phyloP scores from a whole-genome alignment of 2,797 vertebrate genomes.

The Spea hammondii region DNA sequence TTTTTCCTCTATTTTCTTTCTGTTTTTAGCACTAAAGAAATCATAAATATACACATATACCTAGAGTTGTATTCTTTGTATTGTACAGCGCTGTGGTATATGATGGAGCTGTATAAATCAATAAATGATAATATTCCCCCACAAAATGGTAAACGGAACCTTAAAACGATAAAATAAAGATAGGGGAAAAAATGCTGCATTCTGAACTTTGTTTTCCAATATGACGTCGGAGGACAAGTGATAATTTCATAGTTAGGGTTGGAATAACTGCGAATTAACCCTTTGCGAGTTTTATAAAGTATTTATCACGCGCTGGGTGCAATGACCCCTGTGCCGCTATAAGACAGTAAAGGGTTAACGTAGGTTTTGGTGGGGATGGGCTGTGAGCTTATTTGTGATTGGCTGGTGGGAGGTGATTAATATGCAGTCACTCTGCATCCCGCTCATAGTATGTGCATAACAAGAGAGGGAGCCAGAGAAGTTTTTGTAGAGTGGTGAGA shows the following conservation, averaged over 20 bases:
- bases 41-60: too few relatives aligned
- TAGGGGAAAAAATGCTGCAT: too few relatives aligned
- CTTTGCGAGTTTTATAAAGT: not conserved
- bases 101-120: too few relatives aligned
- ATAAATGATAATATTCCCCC: too few relatives aligned
- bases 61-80: too few relatives aligned
- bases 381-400: constrained; percentile 4
- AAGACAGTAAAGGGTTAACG: not conserved
- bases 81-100: too few relatives aligned
- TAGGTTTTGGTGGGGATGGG: constrained; percentile 2
- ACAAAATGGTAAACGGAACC: too few relatives aligned
- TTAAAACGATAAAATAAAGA: too few relatives aligned
- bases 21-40: too few relatives aligned
- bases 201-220: too few relatives aligned
- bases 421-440: constrained; percentile 80
- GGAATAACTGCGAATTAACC: constrained; percentile 20
- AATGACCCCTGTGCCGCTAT: not conserved
- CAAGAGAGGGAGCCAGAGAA: constrained; percentile 57
- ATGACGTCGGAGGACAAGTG: not conserved
- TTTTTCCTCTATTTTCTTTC: too few relatives aligned
- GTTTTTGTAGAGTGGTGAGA: constrained; percentile 62
- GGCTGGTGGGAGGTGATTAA: constrained; percentile 70
- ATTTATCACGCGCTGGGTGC: not conserved
- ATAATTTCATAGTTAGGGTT: constrained; percentile 28
- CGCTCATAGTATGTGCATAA: constrained; percentile 44